These are phyloP conservation scores for Deroptyus accipitrinus DNA, from an alignment of 2,113 vertebrate genomes.

Conservation along the genomic window DNA sequence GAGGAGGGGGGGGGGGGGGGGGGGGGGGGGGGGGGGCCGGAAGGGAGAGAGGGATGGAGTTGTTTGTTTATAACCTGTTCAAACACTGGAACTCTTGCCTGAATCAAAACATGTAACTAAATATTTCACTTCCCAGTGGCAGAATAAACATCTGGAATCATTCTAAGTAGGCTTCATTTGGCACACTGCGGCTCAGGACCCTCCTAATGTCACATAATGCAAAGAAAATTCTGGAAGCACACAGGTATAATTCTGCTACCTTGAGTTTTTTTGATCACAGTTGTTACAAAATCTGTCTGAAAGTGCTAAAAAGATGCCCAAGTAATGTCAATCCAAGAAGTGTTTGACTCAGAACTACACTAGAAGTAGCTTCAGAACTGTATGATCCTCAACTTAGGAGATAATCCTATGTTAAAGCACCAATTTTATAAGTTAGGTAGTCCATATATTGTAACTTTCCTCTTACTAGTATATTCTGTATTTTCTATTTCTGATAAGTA, in stretches of 20 bases:
- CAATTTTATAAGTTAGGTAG: neutral
- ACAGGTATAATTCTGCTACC: neutral
- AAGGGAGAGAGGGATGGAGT: neutral
- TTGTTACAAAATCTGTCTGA: neutral
- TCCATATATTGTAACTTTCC: neutral
- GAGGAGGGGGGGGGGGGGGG: too few species aligned
- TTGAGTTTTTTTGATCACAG: neutral
- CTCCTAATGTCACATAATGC: neutral
- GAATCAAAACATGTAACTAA: neutral
- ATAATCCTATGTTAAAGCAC: neutral
- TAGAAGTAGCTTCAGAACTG: neutral
- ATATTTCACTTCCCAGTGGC: neutral
- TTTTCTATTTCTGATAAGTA: neutral
- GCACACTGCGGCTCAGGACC: neutral
- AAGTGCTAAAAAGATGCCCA: neutral
- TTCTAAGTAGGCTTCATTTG: neutral
- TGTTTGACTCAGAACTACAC: neutral
- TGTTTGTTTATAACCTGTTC: neutral
- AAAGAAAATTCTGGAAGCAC: neutral
- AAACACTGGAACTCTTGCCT: neutral
- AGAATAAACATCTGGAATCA: neutral
- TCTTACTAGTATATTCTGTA: neutral
- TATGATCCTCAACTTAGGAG: neutral
- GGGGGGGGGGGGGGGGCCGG: too few species aligned
- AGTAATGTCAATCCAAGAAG: neutral